Evolutionary conservation across 2,888 invertebrate species (phyloP), one percentile per base, ranked within the genome.

Genomic region (Hypena proboscidalis): DNA sequence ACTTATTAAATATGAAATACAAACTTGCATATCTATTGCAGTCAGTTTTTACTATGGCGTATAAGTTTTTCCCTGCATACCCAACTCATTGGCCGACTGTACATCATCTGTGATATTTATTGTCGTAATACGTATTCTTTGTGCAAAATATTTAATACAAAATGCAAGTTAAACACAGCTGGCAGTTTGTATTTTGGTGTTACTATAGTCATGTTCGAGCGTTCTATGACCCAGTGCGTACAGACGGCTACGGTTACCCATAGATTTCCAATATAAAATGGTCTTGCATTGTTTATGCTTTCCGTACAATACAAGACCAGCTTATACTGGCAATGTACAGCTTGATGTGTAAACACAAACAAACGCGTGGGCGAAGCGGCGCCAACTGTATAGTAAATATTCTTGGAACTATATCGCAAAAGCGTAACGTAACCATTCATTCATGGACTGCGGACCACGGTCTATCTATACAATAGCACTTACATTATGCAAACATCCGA

Each of bases 321-420:
- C n/a, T n/a, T n/a, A n/a, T n/a, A n/a, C n/a, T n/a, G n/a, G n/a
- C n/a, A n/a, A n/a, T n/a, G n/a, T n/a, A n/a, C n/a, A n/a, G n/a
- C n/a, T n/a, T n/a, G n/a, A n/a, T n/a, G n/a, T n/a, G n/a, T n/a
- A n/a, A 49, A 38, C 35, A 63, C 51, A 58, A 49, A 42, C 42
- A 33, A 26, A 17, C 45, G 62, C 60, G 73, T 77, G 68, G 84
- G 85, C 77, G 80, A 70, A 67, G 61, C 73, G 85, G 80, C 85
- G 81, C 82, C 81, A 68, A 64, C 52, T 67, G 71, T 74, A 77
- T 77, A 79, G 81, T 84, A 83, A 83, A 83, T 80, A 85, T 85
- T 83, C 82, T 71, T 60, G 79, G 86, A 85, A 85, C 68, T 80
- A 79, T 81, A 83, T 83, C 80, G 70, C 76, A 71, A 48, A 69